Evolutionary conservation across 2,797 vertebrate species (phyloP).

Genomic region (Alfaro cultratus): DNA sequence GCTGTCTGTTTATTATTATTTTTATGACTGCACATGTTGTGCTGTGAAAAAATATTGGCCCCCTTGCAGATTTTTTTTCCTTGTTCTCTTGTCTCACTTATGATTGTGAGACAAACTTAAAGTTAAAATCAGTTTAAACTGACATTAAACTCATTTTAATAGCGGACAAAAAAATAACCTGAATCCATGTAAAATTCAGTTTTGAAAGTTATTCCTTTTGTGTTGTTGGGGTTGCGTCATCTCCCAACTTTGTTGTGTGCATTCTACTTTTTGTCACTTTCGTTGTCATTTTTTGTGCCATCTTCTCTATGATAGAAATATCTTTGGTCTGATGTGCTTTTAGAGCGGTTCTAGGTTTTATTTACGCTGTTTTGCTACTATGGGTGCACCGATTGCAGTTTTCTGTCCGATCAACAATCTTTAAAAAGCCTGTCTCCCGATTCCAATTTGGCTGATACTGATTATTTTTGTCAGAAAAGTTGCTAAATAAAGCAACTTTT

Average conservation of each 20-base stretch:
- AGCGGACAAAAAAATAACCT: background rate
- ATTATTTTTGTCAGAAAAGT: too few relatives aligned
- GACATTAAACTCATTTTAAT: background rate
- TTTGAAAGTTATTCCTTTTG: background rate
- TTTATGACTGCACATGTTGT: conserved; percentile 24
- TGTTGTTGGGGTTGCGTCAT: background rate
- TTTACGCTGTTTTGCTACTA: background rate
- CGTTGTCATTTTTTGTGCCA: background rate
- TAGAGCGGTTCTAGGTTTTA: background rate
- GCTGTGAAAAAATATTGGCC: background rate
- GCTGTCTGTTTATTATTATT: conserved; percentile 43
- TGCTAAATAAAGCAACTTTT: too few relatives aligned
- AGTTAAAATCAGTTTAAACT: too few relatives aligned
- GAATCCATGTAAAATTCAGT: background rate
- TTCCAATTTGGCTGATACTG: too few relatives aligned
- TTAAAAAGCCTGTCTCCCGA: too few relatives aligned
- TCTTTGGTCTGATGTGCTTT: background rate
- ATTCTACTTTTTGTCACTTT: background rate
- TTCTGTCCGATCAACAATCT: too few relatives aligned
- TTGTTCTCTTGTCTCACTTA: background rate
- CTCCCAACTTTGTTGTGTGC: background rate
- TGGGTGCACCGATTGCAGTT: too few relatives aligned
- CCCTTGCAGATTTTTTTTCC: background rate
- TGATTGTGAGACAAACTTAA: background rate
- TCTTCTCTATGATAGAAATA: background rate